Percentiles rank a stretch among this genome's conserved stretches.
phyloP scores from a whole-genome alignment of 2,888 invertebrate genomes.

The Cephalotes varians region DNA sequence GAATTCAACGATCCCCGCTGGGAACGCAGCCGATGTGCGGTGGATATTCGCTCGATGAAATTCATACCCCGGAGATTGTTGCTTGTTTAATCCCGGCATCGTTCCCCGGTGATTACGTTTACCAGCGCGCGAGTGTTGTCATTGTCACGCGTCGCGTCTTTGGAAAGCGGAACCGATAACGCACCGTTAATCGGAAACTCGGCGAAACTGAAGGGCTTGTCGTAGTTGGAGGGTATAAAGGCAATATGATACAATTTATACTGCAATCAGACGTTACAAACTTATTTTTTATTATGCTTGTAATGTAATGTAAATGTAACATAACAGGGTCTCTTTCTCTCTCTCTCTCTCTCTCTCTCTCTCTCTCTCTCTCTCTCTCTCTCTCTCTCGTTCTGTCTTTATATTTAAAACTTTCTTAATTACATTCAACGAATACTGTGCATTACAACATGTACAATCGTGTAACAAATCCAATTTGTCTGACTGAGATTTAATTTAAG shows the following conservation, averaged over 20 bases:
- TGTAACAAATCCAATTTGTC: not conserved
- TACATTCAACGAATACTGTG: not conserved
- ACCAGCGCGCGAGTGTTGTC: conserved; percentile 15
- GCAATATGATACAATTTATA: not conserved
- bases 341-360: too few species aligned
- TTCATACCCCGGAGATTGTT: conserved; percentile 45
- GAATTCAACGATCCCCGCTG: conserved; percentile 56
- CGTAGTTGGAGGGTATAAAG: not conserved
- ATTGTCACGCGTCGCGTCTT: conserved; percentile 35
- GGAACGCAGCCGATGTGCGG: conserved; percentile 42
- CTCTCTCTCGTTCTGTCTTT: too few species aligned
- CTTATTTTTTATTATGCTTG: not conserved
- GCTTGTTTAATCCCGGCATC: conserved; percentile 53
- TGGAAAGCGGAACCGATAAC: conserved; percentile 34
- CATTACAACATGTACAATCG: not conserved
- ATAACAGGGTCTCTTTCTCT: not conserved
- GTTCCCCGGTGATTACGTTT: conserved; percentile 47
- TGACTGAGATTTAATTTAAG: not conserved
- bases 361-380: too few species aligned
- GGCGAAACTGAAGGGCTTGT: not conserved
- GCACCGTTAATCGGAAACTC: conserved; percentile 25
- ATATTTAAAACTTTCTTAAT: not conserved
- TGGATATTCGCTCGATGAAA: conserved; percentile 49
- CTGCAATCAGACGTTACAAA: not conserved
- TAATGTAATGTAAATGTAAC: not conserved